These are phyloP conservation scores for Arbacia lixula DNA, from an alignment of 53 echinoderm and acorn worm genomes.

Conservation along the genomic window DNA sequence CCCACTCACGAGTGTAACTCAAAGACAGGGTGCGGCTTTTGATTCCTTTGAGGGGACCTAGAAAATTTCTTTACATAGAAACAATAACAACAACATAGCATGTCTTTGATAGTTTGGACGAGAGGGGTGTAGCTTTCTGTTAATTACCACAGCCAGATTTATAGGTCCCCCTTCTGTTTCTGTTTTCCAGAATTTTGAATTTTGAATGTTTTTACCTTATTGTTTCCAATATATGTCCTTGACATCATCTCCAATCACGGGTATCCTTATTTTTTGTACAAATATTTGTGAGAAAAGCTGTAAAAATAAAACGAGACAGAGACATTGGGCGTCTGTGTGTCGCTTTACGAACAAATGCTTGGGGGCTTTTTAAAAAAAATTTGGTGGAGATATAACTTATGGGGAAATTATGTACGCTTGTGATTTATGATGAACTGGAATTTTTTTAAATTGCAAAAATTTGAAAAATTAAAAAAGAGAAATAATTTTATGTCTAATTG, in stretches of 20 bases:
- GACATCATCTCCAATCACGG: slow-evolving; percentile 49
- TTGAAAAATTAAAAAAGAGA: slow-evolving; percentile 27
- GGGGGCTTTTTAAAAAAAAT: slow-evolving; percentile 23
- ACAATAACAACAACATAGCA: too few species aligned
- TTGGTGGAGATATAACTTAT: neutral
- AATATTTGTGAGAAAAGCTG: slow-evolving; percentile 57
- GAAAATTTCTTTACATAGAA: too few species aligned
- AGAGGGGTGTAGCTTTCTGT: too few species aligned
- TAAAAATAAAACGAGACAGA: slow-evolving; percentile 8
- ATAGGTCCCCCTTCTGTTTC: neutral
- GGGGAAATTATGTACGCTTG: slow-evolving; percentile 26
- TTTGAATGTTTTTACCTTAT: slow-evolving; percentile 41
- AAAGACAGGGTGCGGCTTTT: too few species aligned
- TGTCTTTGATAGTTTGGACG: too few species aligned
- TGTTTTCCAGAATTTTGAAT: neutral
- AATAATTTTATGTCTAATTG: slow-evolving; percentile 61
- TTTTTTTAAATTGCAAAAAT: slow-evolving; percentile 30
- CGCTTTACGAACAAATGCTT: slow-evolving; percentile 47
- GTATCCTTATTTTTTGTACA: slow-evolving; percentile 57
- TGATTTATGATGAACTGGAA: slow-evolving; percentile 54
- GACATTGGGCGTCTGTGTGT: neutral
- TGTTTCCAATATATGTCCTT: slow-evolving; percentile 32
- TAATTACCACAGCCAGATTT: too few species aligned
- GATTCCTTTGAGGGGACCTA: too few species aligned
- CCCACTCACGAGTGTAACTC: too few species aligned